Evolutionary conservation across 37 sponge, comb jelly and placozoan genomes (phyloP).

Genomic region (Theonella swinhoei): DNA sequence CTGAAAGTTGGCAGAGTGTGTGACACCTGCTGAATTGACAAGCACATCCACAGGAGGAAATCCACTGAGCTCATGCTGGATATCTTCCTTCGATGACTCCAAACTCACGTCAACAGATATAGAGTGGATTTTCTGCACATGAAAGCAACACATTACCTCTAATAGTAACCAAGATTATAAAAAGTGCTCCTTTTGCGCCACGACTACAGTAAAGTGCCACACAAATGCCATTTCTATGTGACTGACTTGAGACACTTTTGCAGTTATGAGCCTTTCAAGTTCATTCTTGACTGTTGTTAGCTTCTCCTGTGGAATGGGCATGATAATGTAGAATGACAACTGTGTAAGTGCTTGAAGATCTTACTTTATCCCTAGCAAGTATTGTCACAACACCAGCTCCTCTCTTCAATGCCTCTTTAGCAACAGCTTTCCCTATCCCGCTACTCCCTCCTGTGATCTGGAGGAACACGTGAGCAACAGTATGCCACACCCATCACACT

Average conservation of each 20-base stretch:
- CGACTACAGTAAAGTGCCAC: background rate
- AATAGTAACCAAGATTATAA: no score
- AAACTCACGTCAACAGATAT: conserved; percentile 64
- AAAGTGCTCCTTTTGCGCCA: no score
- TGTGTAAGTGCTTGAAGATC: background rate
- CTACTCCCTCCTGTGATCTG: conserved; percentile 92
- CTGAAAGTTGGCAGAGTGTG: conserved; percentile 56
- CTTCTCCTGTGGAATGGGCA: conserved; percentile 2
- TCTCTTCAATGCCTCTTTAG: conserved; percentile 49
- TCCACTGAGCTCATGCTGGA: conserved; percentile 26
- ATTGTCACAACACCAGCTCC: conserved; percentile 79
- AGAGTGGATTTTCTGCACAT: conserved; percentile 24
- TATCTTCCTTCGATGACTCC: background rate
- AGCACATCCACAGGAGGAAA: conserved; percentile 82
- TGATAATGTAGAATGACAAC: background rate
- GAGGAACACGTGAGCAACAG: background rate
- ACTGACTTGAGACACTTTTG: background rate
- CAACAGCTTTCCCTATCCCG: conserved; percentile 88
- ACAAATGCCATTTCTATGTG: background rate
- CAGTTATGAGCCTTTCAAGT: conserved; percentile 25
- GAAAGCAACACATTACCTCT: background rate
- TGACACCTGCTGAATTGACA: conserved; percentile 94
- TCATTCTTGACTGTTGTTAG: conserved; percentile 21
- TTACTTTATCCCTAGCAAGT: conserved; percentile 76
- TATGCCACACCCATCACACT: background rate